Percentiles rank a stretch among this genome's conserved stretches.
These are phyloP conservation scores for Anhinga rufa DNA, from an alignment of 2,113 vertebrate species.

Conservation along the genomic window DNA sequence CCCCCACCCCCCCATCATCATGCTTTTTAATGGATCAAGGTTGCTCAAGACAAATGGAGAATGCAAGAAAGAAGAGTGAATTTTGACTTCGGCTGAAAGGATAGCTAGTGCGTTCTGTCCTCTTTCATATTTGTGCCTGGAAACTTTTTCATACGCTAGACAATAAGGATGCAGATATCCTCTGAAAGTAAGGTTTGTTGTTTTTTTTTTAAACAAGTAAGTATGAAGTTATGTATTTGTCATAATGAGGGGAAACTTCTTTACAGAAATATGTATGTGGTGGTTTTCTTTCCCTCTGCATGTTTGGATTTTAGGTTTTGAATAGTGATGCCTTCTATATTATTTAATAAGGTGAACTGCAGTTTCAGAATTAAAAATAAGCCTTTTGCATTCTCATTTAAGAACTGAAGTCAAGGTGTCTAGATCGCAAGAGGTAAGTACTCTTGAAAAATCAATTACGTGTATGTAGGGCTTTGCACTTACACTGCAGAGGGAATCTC, in stretches of 20 bases:
- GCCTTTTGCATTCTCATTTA: not conserved
- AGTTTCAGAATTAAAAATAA: not conserved
- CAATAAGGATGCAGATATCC: not conserved
- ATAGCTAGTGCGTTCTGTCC: not conserved
- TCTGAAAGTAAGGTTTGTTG: not conserved
- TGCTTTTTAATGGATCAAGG: not conserved
- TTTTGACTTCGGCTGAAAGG: not conserved
- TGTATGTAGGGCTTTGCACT: not conserved
- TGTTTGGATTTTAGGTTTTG: not conserved
- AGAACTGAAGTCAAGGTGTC: not conserved
- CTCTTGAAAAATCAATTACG: not conserved
- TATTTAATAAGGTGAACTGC: not conserved
- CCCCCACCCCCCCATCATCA: not conserved
- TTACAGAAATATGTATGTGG: not conserved
- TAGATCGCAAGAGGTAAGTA: not conserved
- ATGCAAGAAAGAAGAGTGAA: not conserved
- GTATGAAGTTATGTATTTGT: not conserved
- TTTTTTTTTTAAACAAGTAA: not conserved
- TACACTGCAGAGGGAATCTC: not conserved
- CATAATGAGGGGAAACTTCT: not conserved
- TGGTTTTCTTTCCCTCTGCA: not conserved
- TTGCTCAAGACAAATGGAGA: not conserved
- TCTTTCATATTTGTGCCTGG: not conserved
- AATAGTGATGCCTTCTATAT: not conserved
- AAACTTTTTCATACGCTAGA: not conserved